Evolutionary conservation across 2,113 vertebrate genomes (phyloP).

Genomic region (Ophthalmolycus amberensis): DNA sequence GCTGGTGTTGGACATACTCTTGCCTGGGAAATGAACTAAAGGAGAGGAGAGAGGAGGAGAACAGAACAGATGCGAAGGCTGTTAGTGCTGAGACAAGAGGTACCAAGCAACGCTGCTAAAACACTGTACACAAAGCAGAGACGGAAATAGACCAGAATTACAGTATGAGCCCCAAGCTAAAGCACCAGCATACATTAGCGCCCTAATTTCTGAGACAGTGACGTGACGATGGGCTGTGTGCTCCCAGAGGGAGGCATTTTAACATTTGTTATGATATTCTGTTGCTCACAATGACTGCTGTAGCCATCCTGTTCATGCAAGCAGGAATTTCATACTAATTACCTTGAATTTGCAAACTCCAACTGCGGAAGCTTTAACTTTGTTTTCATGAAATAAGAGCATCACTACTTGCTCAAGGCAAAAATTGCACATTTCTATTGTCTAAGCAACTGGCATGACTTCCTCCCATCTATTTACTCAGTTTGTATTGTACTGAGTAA

Average conservation of each 20-base stretch:
- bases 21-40: slow-evolving; percentile 95
- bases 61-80: slow-evolving; percentile 31
- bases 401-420: not conserved
- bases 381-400: not conserved
- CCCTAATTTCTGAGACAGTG: not conserved
- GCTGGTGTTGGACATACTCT: slow-evolving; percentile 96
- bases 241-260: not conserved
- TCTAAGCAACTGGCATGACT: not conserved
- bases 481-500: not conserved
- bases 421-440: not conserved
- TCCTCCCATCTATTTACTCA: no score
- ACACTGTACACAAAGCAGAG: not conserved
- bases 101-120: slow-evolving; percentile 1
- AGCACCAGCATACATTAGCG: slow-evolving; percentile 39
- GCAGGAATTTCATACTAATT: not conserved
- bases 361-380: not conserved
- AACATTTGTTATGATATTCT: not conserved
- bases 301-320: not conserved
- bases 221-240: not conserved
- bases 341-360: not conserved
- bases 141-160: not conserved
- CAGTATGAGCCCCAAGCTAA: slow-evolving; percentile 39
- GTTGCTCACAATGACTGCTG: not conserved
- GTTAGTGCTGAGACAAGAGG: slow-evolving; percentile 34
- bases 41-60: slow-evolving; percentile 26